Evolutionary conservation across 2,888 invertebrate species (phyloP).

Genomic region (Odontocerum albicorne): DNA sequence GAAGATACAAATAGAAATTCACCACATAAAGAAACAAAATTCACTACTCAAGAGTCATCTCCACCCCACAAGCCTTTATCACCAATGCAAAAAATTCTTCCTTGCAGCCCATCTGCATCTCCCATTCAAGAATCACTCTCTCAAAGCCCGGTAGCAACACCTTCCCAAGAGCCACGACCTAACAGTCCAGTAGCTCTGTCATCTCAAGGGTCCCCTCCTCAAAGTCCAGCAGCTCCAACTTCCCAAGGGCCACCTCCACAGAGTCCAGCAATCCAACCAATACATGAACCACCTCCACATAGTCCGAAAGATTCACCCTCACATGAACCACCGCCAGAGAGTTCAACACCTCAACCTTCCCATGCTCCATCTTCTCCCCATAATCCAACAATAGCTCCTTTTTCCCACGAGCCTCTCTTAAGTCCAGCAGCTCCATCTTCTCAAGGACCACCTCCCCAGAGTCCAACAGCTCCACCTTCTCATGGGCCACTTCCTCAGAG

Average conservation of each 20-base stretch:
- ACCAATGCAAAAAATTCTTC: not conserved
- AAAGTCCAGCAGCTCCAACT: slow-evolving; percentile 1
- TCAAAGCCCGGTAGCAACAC: not conserved
- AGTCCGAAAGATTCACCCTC: not conserved
- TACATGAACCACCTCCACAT: not conserved
- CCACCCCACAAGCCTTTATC: not conserved
- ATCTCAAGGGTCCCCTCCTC: not conserved
- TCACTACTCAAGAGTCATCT: too few species aligned
- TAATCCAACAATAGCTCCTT: too few species aligned
- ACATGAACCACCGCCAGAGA: not conserved
- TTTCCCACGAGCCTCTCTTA: too few species aligned
- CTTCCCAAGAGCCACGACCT: slow-evolving; percentile 1
- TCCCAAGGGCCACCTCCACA: not conserved
- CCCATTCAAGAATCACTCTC: not conserved
- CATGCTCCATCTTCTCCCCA: not conserved
- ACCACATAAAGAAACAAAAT: too few species aligned
- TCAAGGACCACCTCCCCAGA: not conserved
- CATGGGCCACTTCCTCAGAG: not conserved
- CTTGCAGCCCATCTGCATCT: slow-evolving; percentile 21
- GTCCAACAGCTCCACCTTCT: not conserved
- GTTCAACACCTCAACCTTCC: not conserved
- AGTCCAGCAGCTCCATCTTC: not conserved
- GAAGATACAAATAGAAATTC: too few species aligned
- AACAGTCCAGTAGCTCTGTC: not conserved
- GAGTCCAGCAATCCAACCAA: not conserved